phyloP scores from a whole-genome alignment of 2,888 invertebrate genomes.

The Marronus borbonicus region DNA sequence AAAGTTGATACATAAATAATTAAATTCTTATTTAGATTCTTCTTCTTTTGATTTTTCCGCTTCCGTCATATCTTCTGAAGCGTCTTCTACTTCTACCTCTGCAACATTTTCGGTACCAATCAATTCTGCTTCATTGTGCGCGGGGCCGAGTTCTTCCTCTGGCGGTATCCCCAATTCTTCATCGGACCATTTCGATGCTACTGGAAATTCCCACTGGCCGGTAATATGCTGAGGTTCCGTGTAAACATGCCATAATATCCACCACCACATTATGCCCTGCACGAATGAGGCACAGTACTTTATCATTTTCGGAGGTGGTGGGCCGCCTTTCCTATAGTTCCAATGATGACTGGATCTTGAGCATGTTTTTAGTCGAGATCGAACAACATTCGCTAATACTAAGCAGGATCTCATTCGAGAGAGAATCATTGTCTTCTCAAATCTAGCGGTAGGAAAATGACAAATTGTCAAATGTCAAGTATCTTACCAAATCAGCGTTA shows the following conservation, averaged over 20 bases:
- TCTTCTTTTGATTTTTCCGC: neutral
- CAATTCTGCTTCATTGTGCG: neutral
- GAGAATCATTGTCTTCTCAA: neutral
- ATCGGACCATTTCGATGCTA: constrained; percentile 80
- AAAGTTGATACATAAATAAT: too few relatives aligned
- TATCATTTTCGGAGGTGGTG: constrained; percentile 10
- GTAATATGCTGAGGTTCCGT: constrained; percentile 43
- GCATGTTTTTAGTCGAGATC: neutral
- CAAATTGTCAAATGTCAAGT: too few relatives aligned
- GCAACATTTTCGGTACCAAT: neutral
- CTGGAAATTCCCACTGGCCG: constrained; percentile 80
- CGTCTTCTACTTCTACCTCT: neutral
- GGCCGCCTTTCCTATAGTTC: constrained; percentile 31
- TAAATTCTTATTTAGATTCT: too few relatives aligned
- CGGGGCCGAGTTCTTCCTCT: neutral
- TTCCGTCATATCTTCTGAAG: too few relatives aligned
- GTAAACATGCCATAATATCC: constrained; percentile 48
- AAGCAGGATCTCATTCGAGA: neutral
- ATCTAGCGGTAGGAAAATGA: too few relatives aligned
- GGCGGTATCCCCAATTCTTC: constrained; percentile 86
- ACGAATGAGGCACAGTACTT: neutral
- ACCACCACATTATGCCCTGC: constrained; percentile 40
- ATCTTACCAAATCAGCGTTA: too few relatives aligned
- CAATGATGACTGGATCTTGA: constrained; percentile 11
- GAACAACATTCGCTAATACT: neutral